Base-by-base conservation (phyloP, 2,888 invertebrate species). In the Ramazzottius varieornatus region DNA sequence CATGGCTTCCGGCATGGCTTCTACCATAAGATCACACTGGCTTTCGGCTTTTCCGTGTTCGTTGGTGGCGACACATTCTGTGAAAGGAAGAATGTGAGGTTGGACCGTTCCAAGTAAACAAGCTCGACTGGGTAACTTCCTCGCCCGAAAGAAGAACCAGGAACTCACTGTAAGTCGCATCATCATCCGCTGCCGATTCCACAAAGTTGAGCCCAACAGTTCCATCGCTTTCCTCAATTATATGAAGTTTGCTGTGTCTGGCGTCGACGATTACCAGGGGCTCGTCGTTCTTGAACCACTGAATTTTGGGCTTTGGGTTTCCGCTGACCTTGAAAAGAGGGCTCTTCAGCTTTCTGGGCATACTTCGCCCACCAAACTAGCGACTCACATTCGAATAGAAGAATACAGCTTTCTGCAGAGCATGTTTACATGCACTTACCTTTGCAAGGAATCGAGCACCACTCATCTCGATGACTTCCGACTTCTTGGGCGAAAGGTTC, bases 261-360 rank as follows among this genome's bases (percentile, higher is more conserved):
- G 33, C 64, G n/a, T 64, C 33, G 33, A 4, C 8, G 29, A 64
- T 16, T 8, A 20, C 8, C 33, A 64, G 33, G 20, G 33, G 33
- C 32, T 64, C 64, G 29, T 64, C 64, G 33, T 64, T 64, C 33
- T 64, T 64, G 24, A 64, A 64, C 64, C 64, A 64, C 33, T 64
- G 33, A 24, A 64, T 32, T 2, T 13, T 64, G 33, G 64, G 64
- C 33, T 33, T 33, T 4, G 64, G 64, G 64, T 64, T 33, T 13
- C 54, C 40, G n/a, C n/a, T n/a, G n/a, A n/a, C n/a, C n/a, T n/a
- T n/a, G n/a, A n/a, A n/a, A n/a, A n/a, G n/a, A n/a, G n/a, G n/a
- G n/a, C n/a, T n/a, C n/a, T n/a, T n/a, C n/a, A n/a, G n/a, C n/a
- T n/a, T n/a, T n/a, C n/a, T n/a, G n/a, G n/a, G n/a, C n/a, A n/a